phyloP scores from a whole-genome alignment of 2,113 vertebrate species.

The Psilopogon haemacephalus region DNA sequence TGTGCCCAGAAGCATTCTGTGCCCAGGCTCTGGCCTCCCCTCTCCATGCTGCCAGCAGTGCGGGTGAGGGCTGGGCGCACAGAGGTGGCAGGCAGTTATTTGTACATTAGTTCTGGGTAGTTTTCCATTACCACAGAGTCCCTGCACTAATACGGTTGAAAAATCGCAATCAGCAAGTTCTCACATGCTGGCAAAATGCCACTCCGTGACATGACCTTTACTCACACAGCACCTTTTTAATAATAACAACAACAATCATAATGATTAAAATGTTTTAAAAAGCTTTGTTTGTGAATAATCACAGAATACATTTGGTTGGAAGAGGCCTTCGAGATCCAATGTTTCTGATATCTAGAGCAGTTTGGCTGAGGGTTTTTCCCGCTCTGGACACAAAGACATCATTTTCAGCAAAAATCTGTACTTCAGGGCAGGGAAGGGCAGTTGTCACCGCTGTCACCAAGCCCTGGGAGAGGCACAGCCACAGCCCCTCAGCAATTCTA shows the following conservation, averaged over 20 bases:
- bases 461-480: not conserved
- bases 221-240: slow-evolving; percentile 62
- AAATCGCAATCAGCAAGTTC: slow-evolving; percentile 77
- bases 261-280: not conserved
- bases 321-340: no score
- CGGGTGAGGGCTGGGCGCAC: slow-evolving; percentile 47
- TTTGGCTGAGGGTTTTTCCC: not conserved
- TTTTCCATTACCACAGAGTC: slow-evolving; percentile 78
- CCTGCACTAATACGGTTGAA: slow-evolving; percentile 77
- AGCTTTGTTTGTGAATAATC: slow-evolving; percentile 57
- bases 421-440: not conserved
- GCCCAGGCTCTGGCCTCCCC: not conserved
- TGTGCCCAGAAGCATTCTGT: not conserved
- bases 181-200: slow-evolving; percentile 75
- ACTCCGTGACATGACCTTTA: slow-evolving; percentile 74
- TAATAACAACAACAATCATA: slow-evolving; percentile 36
- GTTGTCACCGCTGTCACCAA: not conserved
- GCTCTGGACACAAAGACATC: slow-evolving; percentile 22
- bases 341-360: no score
- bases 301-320: no score
- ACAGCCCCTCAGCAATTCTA: not conserved
- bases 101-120: slow-evolving; percentile 81
- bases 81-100: slow-evolving; percentile 74
- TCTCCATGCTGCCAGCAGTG: not conserved
- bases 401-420: not conserved